A percentile compares a stretch with the other conserved stretches of the same genome.
Evolutionary conservation across 1,140 invertebrate genomes (phyloP).

Genomic region (Drosophila takahashii): DNA sequence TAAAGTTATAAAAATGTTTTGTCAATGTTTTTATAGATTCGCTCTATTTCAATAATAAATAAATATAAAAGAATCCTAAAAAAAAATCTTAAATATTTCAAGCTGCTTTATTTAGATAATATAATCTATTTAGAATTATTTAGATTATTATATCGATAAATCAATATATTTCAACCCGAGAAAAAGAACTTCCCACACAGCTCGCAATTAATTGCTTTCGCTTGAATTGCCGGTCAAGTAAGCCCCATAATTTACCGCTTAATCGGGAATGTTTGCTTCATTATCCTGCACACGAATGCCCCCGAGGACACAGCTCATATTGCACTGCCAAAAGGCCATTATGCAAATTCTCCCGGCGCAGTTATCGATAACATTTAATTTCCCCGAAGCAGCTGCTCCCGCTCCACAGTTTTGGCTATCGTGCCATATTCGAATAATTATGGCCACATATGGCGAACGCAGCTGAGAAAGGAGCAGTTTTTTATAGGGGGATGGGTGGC

Average conservation of each 20-base stretch:
- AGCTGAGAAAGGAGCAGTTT: slow-evolving; percentile 58
- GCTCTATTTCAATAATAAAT: too few species aligned
- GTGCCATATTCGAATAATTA: slow-evolving; percentile 79
- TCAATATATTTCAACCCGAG: too few species aligned
- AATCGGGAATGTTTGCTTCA: slow-evolving; percentile 57
- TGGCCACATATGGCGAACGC: slow-evolving; percentile 64
- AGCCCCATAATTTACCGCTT: slow-evolving; percentile 31
- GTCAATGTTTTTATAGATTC: too few species aligned
- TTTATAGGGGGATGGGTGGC: background rate
- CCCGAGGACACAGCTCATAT: slow-evolving; percentile 30
- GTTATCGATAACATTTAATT: slow-evolving; percentile 60
- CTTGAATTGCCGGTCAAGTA: slow-evolving; percentile 12
- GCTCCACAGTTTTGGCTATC: slow-evolving; percentile 29
- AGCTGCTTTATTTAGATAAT: too few species aligned
- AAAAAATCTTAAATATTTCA: too few species aligned
- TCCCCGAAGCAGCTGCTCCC: slow-evolving; percentile 47
- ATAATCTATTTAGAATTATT: too few species aligned
- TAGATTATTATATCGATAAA: too few species aligned
- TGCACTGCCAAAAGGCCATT: slow-evolving; percentile 45
- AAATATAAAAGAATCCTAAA: too few species aligned
- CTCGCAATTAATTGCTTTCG: background rate
- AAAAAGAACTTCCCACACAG: background rate
- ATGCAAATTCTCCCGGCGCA: slow-evolving; percentile 51
- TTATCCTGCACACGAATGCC: slow-evolving; percentile 46
- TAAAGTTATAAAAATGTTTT: too few species aligned